Evolutionary conservation across 2,797 vertebrate species (phyloP), one percentile per base, ranked within the genome.

Genomic region (Borostomias antarcticus): DNA sequence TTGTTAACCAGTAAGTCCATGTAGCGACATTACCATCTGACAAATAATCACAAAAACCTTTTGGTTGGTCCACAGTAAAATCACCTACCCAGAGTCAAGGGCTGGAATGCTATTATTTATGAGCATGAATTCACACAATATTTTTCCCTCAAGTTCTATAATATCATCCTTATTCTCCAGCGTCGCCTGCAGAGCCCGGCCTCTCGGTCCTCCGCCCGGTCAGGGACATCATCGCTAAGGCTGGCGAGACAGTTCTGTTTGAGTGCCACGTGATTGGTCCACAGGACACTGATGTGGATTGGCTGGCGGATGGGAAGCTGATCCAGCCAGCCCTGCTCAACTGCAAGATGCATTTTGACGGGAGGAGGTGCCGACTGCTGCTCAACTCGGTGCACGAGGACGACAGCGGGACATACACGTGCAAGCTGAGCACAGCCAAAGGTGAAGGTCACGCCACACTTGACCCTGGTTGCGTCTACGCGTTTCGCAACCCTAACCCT

Each of bases 311-410:
- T 11, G 96, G 96, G 63, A 96, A 94, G 80, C 94, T 99, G 83
- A 94, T 99, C 84, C 98, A 99, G 86, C 98, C 98, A 0, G 96
- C 98, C 0, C 83, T 99, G 83, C 95, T 99, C 79, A 96, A 97
- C 91, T 99, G 98, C 83, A 99, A 99, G 92, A 99, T 99, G 98
- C 95, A 98, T 88, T 99, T 98, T 64, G 95, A 99, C 3, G 98
- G 98, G 53, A 93, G 89, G 64, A 95, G 95, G 64, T 98, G 96
- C 76, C 94, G 95, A 40, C 91, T 99, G 75, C 90, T 98, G 80
- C 96, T 99, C 50, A 96, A 96, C 84, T 99, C 97, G 0, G 97
- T 99, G 19, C 98, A 99, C 0, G 98, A 99, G 85, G 96, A 99
- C 1, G 98, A 99, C 88, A 96, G 94, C 0, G 98, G 96, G 0